phyloP scores from a whole-genome alignment of 2,113 vertebrate species.

The Crotalus viridis region DNA sequence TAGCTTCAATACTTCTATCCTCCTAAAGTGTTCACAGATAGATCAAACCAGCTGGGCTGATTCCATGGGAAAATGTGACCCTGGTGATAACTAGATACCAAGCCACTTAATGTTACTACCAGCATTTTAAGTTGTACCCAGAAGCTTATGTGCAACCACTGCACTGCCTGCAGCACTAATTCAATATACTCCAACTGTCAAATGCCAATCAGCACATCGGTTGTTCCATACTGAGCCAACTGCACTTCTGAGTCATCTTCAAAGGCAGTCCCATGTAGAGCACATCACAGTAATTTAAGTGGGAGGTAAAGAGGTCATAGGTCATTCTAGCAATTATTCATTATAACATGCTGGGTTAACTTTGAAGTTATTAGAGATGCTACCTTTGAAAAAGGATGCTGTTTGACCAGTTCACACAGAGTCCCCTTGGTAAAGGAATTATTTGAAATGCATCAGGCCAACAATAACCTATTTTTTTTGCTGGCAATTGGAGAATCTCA shows the following conservation, averaged over 20 bases:
- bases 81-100: background rate
- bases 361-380: background rate
- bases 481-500: background rate
- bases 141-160: background rate
- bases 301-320: background rate
- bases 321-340: background rate
- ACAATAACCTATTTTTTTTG: background rate
- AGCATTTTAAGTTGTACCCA: background rate
- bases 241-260: background rate
- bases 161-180: background rate
- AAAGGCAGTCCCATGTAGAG: background rate
- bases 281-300: background rate
- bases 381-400: background rate
- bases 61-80: background rate
- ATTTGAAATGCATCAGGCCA: background rate
- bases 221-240: background rate
- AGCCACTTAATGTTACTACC: background rate
- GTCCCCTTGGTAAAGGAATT: background rate
- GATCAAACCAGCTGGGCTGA: background rate
- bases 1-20: background rate
- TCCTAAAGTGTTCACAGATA: background rate
- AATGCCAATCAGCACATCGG: background rate
- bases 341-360: background rate
- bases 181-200: background rate
- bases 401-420: background rate